These are phyloP conservation scores for Chrysomallon squamiferum DNA, from an alignment of 1,140 invertebrate genomes.

Conservation along the genomic window DNA sequence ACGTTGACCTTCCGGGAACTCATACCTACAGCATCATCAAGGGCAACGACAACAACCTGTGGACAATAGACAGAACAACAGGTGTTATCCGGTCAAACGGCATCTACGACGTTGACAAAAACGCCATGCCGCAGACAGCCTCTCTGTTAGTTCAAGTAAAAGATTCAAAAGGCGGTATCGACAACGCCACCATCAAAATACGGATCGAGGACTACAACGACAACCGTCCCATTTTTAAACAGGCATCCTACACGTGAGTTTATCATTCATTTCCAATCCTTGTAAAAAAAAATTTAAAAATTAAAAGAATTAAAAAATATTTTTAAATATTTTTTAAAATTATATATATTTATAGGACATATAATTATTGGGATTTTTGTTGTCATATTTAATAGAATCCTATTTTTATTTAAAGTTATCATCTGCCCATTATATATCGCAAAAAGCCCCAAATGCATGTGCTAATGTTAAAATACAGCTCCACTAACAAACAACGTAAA, in stretches of 20 bases:
- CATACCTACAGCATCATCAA: neutral
- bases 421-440: no score
- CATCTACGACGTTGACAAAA: neutral
- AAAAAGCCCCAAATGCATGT: no score
- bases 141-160: neutral
- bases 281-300: no score
- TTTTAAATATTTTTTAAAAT: no score
- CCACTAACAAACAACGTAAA: no score
- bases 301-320: no score
- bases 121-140: neutral
- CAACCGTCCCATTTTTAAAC: neutral
- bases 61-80: neutral
- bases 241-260: neutral
- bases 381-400: no score
- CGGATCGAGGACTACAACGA: neutral
- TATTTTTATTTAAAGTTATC: no score
- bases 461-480: no score
- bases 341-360: no score
- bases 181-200: neutral
- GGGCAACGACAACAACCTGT: neutral
- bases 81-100: neutral
- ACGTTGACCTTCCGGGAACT: neutral
- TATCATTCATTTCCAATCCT: no score
- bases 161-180: neutral
- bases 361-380: no score